Percentiles rank a stretch among this genome's conserved stretches.
Conservation (phyloP, 2,888 invertebrate genomes). For the Synanthedon andrenaeformis region DNA sequence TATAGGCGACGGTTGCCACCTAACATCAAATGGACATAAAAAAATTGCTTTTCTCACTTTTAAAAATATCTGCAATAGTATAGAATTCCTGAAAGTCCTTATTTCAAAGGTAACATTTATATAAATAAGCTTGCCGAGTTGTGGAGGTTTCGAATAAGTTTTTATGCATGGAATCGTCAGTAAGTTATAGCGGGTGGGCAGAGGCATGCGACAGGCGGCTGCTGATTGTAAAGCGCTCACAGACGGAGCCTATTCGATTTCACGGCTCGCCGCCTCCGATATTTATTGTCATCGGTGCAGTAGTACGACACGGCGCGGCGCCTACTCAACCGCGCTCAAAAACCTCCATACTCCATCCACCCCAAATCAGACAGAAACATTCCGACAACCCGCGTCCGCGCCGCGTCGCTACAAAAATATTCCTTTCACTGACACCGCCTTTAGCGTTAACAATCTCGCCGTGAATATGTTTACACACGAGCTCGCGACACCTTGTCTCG, state of each 20-base stretch:
- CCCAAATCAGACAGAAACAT: constrained; percentile 59
- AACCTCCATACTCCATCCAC: constrained; percentile 42
- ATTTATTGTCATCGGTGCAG: constrained; percentile 71
- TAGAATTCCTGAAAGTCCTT: no score
- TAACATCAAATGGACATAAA: no score
- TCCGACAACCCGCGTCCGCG: constrained; percentile 34
- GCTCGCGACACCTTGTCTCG: constrained; percentile 61
- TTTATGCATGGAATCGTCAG: constrained; percentile 49
- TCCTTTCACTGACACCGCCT: constrained; percentile 13
- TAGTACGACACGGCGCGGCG: constrained; percentile 59
- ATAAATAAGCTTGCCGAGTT: not conserved
- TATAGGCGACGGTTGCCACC: no score
- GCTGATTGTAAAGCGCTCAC: constrained; percentile 70
- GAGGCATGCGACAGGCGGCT: constrained; percentile 55
- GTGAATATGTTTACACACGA: constrained; percentile 47
- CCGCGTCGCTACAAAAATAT: constrained; percentile 38
- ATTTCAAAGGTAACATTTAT: not conserved
- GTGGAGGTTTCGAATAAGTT: constrained; percentile 23
- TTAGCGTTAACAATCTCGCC: constrained; percentile 41
- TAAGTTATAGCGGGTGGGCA: constrained; percentile 47
- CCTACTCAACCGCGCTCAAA: constrained; percentile 66
- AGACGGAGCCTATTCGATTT: constrained; percentile 71
- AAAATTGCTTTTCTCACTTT: no score
- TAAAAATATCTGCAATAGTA: no score
- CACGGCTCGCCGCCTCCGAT: constrained; percentile 67